phyloP scores from a whole-genome alignment of 2,888 invertebrate species.

The Apamea sordens region DNA sequence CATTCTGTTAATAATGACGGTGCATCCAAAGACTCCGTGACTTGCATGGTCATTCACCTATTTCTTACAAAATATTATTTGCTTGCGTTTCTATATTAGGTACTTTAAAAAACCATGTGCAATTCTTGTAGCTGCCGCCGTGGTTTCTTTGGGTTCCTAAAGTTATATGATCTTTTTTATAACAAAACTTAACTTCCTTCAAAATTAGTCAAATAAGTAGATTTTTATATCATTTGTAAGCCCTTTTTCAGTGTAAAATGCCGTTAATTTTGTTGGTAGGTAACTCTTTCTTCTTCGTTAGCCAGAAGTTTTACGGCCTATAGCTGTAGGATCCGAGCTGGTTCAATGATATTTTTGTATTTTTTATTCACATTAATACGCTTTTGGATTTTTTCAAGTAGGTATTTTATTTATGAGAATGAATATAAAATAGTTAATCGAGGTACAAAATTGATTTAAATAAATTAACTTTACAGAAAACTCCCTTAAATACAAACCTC shows the following conservation, averaged over 20 bases:
- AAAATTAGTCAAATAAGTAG: background rate
- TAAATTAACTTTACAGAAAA: background rate
- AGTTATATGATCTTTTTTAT: background rate
- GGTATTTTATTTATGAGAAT: background rate
- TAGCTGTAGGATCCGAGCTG: background rate
- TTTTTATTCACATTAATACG: background rate
- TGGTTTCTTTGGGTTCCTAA: background rate
- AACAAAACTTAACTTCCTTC: background rate
- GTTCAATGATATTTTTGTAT: background rate
- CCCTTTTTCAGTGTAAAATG: background rate
- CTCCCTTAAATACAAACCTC: background rate
- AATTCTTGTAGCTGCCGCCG: background rate
- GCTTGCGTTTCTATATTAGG: background rate
- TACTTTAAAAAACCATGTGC: background rate
- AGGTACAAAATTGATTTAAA: background rate
- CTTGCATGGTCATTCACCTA: constrained; percentile 19
- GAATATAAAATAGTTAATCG: too few species aligned
- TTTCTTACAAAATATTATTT: background rate
- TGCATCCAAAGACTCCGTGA: constrained; percentile 28
- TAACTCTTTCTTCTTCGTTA: background rate
- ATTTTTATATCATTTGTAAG: background rate
- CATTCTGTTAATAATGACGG: background rate
- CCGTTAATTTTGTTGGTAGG: background rate
- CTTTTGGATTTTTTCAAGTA: background rate
- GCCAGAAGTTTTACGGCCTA: background rate